Evolutionary conservation across 2,113 vertebrate species (phyloP), one percentile per base, ranked within the genome.

Genomic region (Cebus imitator): DNA sequence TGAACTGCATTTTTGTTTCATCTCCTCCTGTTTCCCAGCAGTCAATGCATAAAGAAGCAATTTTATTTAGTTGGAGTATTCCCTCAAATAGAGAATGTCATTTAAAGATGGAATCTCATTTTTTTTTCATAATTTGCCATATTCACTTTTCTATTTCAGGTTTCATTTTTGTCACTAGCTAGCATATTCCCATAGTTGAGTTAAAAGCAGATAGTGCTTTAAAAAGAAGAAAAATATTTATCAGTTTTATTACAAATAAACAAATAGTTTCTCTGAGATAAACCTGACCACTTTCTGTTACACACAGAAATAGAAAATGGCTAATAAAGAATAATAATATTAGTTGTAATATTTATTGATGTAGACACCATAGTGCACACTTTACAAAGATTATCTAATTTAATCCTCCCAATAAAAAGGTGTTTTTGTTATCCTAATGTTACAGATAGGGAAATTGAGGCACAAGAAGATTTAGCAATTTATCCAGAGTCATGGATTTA

Each of bases 11-110:
- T 80, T 90, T 68, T 52, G 13, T 18, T 57, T 25, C 75, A 73
- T 95, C 91, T 84, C 61, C 88, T 14, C 95, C 90, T 61, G 83
- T 96, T 93, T 16, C 75, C 45, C 82, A 2, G 83, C 79, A 1
- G 88, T 95, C 94, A 16, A 17, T 85, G 75, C 21, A 58, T 88
- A 87, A 79, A 43, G 52, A 32, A 95, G 79, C 32, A 87, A 32
- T 43, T 95, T 20, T 55, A 55, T 79, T 92, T 11, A 8, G 85
- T 43, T 79, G 83, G 84, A 93, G 48, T 57, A 32, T 13, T 94
- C 58, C 0, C n/a, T 18, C 70, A 1, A 83, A 76, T 58, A 4
- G 8, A 50, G 45, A 23, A 70, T 30, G 21, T 40, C 1, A 78
- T 72, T 1, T 92, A 17, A 21, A 86, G 52, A 92, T 21, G 48